Evolutionary conservation across 2,888 invertebrate genomes (phyloP).

Genomic region (Agriopis aurantiaria): DNA sequence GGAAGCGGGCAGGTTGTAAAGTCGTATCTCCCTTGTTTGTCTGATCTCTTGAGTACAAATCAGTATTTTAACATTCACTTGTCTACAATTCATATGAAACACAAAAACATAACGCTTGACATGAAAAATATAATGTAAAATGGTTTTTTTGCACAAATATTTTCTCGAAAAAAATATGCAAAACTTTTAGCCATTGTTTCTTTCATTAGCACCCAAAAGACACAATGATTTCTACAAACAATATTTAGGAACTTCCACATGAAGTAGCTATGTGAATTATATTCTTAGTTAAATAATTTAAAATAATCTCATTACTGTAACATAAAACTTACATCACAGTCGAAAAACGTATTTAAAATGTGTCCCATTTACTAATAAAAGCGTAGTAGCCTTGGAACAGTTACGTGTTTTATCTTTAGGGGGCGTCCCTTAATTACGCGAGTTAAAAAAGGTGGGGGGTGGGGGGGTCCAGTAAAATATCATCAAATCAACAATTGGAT

Average conservation of each 20-base stretch:
- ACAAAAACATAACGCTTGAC: no score
- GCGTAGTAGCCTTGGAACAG: no score
- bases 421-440: not conserved
- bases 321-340: conserved; percentile 58
- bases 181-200: not conserved
- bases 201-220: conserved; percentile 36
- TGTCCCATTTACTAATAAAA: conserved; percentile 7
- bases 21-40: no score
- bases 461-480: no score
- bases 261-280: conserved; percentile 31
- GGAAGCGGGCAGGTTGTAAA: no score
- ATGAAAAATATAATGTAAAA: no score
- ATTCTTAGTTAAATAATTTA: conserved; percentile 35
- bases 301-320: conserved; percentile 58
- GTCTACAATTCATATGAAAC: no score
- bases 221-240: conserved; percentile 37
- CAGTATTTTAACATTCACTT: no score
- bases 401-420: no score
- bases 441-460: no score
- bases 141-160: not conserved
- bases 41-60: no score
- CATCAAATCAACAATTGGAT: no score
- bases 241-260: conserved; percentile 60
- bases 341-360: conserved; percentile 37
- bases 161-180: not conserved